phyloP scores from a whole-genome alignment of 2,113 vertebrate species.

The Climacteris rufus region DNA sequence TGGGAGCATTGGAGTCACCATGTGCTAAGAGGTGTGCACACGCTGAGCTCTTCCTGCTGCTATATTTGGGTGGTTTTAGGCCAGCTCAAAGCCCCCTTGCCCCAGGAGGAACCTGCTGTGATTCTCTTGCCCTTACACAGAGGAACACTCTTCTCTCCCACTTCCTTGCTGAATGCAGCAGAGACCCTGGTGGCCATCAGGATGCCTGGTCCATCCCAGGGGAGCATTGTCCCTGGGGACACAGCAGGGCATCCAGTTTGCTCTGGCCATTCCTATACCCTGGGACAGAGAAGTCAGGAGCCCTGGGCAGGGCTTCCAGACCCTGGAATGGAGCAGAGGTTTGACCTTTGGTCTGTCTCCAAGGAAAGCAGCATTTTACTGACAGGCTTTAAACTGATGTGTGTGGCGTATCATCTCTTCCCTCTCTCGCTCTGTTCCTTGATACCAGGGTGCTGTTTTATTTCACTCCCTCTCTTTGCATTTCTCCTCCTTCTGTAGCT shows the following conservation, averaged over 20 bases:
- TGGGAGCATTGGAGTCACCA: not conserved
- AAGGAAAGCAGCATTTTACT: not conserved
- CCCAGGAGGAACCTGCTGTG: not conserved
- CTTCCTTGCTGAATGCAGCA: not conserved
- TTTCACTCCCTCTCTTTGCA: not conserved
- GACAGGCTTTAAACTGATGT: not conserved
- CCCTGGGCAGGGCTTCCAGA: not conserved
- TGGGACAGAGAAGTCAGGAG: not conserved
- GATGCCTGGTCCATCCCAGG: not conserved
- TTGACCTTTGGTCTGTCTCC: not conserved
- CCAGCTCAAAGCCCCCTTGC: not conserved
- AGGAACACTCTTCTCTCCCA: not conserved
- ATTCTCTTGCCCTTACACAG: not conserved
- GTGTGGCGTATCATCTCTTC: accelerated
- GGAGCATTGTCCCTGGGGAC: accelerated
- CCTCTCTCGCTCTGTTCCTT: not conserved
- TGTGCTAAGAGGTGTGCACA: not conserved
- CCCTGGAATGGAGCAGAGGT: not conserved
- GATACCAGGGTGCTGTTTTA: not conserved
- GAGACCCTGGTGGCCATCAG: not conserved
- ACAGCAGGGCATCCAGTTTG: accelerated
- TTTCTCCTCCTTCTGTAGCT: not conserved
- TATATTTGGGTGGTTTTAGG: not conserved
- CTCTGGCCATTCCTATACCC: not conserved
- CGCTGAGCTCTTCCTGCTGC: not conserved